Evolutionary conservation across 2,113 vertebrate species (phyloP).

Genomic region (Pyxicephalus adspersus): DNA sequence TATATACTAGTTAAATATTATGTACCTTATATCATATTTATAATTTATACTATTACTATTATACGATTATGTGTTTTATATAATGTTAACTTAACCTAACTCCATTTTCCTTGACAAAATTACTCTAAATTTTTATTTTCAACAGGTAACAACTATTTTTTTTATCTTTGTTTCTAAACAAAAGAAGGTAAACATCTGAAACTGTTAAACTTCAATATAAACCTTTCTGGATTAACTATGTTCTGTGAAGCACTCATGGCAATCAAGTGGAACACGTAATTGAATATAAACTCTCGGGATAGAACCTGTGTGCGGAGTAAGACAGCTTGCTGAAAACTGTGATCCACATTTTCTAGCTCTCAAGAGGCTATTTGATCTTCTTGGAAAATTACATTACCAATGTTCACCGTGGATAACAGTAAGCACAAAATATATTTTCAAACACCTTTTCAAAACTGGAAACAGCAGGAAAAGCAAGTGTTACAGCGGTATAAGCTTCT

Average conservation of each 20-base stretch:
- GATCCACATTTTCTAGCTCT: constrained; percentile 30
- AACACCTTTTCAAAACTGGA: constrained; percentile 11
- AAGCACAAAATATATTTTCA: constrained; percentile 30
- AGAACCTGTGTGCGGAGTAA: constrained; percentile 34
- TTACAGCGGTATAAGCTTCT: not conserved
- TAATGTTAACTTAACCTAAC: too few species aligned
- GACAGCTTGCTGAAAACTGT: constrained; percentile 50
- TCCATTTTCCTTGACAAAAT: too few species aligned
- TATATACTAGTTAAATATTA: too few species aligned
- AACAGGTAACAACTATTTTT: not conserved
- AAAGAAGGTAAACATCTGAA: constrained; percentile 32
- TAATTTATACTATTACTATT: too few species aligned
- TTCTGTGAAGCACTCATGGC: constrained; percentile 37
- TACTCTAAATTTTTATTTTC: not conserved
- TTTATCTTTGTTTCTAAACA: constrained; percentile 9
- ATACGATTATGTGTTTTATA: too few species aligned
- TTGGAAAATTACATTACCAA: constrained; percentile 42
- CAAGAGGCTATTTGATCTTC: constrained; percentile 18
- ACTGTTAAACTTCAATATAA: constrained; percentile 28
- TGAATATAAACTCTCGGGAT: constrained; percentile 47
- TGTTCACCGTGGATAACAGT: constrained; percentile 33
- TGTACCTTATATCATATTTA: too few species aligned
- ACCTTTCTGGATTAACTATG: constrained; percentile 35
- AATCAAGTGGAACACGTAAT: constrained; percentile 55
- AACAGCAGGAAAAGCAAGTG: not conserved